Percentiles rank a stretch among this genome's conserved stretches.
phyloP scores from a whole-genome alignment of 2,888 invertebrate species.

The Philereme vetulata region DNA sequence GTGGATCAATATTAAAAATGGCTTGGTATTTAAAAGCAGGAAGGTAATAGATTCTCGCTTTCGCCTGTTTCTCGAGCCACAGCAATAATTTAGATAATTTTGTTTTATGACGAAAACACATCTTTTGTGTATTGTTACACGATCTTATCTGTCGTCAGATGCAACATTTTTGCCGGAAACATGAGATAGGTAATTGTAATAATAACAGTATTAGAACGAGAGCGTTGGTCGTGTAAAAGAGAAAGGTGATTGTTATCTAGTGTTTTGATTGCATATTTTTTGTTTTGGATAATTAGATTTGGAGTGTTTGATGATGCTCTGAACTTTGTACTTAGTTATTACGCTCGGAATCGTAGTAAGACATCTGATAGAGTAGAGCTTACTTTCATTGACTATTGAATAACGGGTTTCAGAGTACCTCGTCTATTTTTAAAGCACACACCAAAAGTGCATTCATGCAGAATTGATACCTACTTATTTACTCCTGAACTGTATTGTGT shows the following conservation, averaged over 20 bases:
- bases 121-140: constrained; percentile 34
- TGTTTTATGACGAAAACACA: constrained; percentile 42
- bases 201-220: constrained; percentile 38
- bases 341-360: no score
- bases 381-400: no score
- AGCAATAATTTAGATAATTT: constrained; percentile 22
- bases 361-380: no score
- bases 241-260: constrained; percentile 51
- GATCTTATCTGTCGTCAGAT: constrained; percentile 38
- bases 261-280: constrained; percentile 41
- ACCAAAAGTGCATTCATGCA: no score
- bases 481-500: no score
- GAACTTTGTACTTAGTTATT: no score
- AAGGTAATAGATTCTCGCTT: constrained; percentile 4
- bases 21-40: no score
- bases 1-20: no score
- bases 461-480: no score
- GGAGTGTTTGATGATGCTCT: constrained; percentile 29
- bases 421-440: no score
- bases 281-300: constrained; percentile 40
- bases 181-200: constrained; percentile 41
- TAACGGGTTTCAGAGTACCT: no score
- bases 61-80: constrained; percentile 20
- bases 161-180: constrained; percentile 34
- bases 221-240: constrained; percentile 43